Conservation (phyloP, 2,113 vertebrate genomes). For the Zapus hudsonius region DNA sequence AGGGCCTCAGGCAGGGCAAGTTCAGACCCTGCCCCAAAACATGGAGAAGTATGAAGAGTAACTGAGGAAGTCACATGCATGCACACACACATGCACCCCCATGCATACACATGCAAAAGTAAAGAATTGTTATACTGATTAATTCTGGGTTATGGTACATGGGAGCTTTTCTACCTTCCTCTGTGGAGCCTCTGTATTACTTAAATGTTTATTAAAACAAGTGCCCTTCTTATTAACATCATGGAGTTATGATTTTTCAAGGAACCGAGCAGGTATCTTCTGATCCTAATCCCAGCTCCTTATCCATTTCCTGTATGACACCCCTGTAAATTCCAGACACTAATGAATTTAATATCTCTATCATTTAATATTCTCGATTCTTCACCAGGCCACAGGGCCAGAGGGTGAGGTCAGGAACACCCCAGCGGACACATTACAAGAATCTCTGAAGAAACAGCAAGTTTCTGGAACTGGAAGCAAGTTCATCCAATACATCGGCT, state of each 20-base stretch:
- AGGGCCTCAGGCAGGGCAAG: neutral
- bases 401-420: neutral
- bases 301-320: neutral
- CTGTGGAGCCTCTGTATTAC: neutral
- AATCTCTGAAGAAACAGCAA: neutral
- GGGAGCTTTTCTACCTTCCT: neutral
- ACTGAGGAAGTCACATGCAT: neutral
- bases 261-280: neutral
- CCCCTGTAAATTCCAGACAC: neutral
- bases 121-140: neutral
- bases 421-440: accelerated
- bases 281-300: neutral
- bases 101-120: neutral
- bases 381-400: neutral
- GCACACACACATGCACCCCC: too few relatives aligned
- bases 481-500: too few relatives aligned
- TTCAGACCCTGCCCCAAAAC: neutral
- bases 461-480: neutral
- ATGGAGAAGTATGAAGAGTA: too few relatives aligned
- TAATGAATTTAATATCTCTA: neutral
- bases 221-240: neutral
- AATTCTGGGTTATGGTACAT: neutral
- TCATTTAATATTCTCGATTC: too few relatives aligned
- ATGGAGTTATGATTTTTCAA: neutral
- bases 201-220: neutral